phyloP scores from a whole-genome alignment of 1,140 invertebrate species.

The Ctenoplectra terminalis region DNA sequence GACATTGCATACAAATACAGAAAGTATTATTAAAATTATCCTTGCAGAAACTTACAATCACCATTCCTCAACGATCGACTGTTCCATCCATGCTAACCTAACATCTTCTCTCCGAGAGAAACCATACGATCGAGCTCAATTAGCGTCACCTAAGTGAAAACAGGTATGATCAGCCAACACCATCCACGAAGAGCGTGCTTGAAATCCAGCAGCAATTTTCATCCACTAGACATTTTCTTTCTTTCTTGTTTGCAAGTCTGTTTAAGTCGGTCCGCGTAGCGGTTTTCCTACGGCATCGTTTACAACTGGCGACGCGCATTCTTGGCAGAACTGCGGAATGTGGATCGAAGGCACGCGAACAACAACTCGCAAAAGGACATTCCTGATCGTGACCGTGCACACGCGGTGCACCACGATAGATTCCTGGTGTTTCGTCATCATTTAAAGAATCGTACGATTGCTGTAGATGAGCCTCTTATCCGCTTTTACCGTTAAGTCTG shows the following conservation, averaged over 20 bases:
- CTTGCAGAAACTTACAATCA: neutral
- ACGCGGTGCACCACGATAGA: constrained; percentile 23
- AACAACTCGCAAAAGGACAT: constrained; percentile 57
- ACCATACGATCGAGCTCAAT: neutral
- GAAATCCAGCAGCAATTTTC: constrained; percentile 23
- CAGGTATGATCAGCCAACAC: neutral
- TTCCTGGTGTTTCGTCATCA: constrained; percentile 60
- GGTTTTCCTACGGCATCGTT: constrained; percentile 57
- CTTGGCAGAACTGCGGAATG: constrained; percentile 64
- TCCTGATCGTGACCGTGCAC: constrained; percentile 32
- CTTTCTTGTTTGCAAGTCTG: neutral
- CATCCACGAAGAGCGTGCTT: neutral
- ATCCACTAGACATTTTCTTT: neutral
- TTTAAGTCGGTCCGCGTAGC: constrained; percentile 46
- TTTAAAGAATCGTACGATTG: constrained; percentile 54
- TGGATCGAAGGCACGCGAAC: constrained; percentile 59
- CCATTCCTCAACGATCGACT: too few relatives aligned
- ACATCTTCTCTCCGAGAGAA: neutral
- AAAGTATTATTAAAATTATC: neutral
- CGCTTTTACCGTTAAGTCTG: constrained; percentile 49
- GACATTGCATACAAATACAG: neutral
- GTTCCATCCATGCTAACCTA: neutral
- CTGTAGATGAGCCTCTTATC: neutral
- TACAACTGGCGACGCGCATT: constrained; percentile 49
- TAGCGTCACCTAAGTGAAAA: neutral